These are phyloP conservation scores for Apis mellifera DNA, from an alignment of 1,140 invertebrate genomes.

Conservation along the genomic window Amel_HAv3.1 CM009936.2:3824001-3824500, in stretches of 20 bases:
- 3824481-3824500: constrained; percentile 5
- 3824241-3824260: not conserved
- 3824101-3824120: not conserved
- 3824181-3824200: not conserved
- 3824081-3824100: too few species aligned
- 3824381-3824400: not conserved
- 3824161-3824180: not conserved
- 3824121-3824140: not conserved
- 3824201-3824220: not conserved
- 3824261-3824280: not conserved
- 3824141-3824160: not conserved
- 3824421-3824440: not conserved
- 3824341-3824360: too few species aligned
- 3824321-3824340: too few species aligned
- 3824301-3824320: too few species aligned
- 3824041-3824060: too few species aligned
- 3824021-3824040: not conserved
- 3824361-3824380: too few species aligned
- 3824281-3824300: not conserved
- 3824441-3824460: not conserved
- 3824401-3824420: not conserved
- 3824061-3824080: not conserved
- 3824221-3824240: not conserved
- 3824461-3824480: constrained; percentile 44
- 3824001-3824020: not conserved